Evolutionary conservation across 1,140 invertebrate species (phyloP), one percentile per base, ranked within the genome.

Genomic region (Calephelis virginiensis): DNA sequence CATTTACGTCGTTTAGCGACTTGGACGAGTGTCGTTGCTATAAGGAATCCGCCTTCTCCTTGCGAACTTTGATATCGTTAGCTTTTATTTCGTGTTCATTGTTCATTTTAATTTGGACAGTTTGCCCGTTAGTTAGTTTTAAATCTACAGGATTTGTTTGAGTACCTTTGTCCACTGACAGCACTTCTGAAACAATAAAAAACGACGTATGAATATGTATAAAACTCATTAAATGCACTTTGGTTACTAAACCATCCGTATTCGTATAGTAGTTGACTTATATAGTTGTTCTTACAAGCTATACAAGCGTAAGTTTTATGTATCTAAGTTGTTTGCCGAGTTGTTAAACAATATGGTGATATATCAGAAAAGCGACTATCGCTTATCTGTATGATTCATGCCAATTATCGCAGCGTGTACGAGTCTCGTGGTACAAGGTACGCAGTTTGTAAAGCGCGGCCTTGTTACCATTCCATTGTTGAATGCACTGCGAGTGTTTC

Each of bases 1-100:
- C 67, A 50, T 66, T 74, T 47, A 80, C 81, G 50, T 85, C 81
- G 46, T 76, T 82, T 4, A 87, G 65, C 40, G 86, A 89, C 70
- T 80, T 84, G 8, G 83, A 81, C 1, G 83, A 83, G 59, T 84
- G 73, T 79, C 81, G 81, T 79, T 85, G 86, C 86, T 89, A 89
- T 89, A 89, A 89, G 1, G 78, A 75, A 0, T 81, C 83, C 0
- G 71, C 66, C 66, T 74, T 84, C 8, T 81, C 77, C 67, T 77
- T 81, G 14, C 28, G 56, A 12, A 59, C 73, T 37, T 75, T 75
- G 1, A 11, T 63, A 45, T 70, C 74, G 43, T 71, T 76, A 63
- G 73, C 69, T 60, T 45, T 69, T 70, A 71, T 74, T 48, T 78
- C 69, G 10, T 69, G 64, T 7, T 82, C 66, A 63, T 77, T 66